Percentiles rank a stretch among this genome's conserved stretches.
These are phyloP conservation scores for Phalera bucephala DNA, from an alignment of 2,888 invertebrate species.

Conservation along the genomic window DNA sequence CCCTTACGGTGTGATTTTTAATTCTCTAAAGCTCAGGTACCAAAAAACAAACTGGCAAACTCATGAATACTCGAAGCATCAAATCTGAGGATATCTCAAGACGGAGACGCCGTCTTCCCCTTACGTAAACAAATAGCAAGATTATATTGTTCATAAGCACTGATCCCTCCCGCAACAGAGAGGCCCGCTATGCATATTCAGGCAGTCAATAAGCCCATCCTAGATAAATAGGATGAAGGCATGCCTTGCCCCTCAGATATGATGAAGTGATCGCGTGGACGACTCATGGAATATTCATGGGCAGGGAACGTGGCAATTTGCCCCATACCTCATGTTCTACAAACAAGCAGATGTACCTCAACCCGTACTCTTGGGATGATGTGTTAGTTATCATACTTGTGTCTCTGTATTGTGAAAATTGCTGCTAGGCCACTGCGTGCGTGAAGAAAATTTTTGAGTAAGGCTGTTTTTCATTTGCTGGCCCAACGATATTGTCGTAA, in stretches of 20 bases:
- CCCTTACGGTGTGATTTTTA: too few species aligned
- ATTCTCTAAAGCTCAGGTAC: too few species aligned
- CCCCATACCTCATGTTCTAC: constrained; percentile 48
- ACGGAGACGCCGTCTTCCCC: too few species aligned
- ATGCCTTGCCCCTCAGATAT: constrained; percentile 50
- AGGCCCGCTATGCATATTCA: constrained; percentile 48
- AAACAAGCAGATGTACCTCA: constrained; percentile 43
- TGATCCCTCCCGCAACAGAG: constrained; percentile 33
- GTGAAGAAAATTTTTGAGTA: too few species aligned
- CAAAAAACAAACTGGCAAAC: too few species aligned
- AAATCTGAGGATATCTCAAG: too few species aligned
- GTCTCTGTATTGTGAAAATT: constrained; percentile 7
- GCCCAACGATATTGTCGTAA: too few species aligned
- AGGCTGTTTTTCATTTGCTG: too few species aligned
- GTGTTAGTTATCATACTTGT: constrained; percentile 31
- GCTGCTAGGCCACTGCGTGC: too few species aligned
- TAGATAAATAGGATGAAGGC: constrained; percentile 53
- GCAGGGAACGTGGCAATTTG: constrained; percentile 64
- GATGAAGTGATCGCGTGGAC: constrained; percentile 65
- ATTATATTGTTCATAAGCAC: constrained; percentile 32
- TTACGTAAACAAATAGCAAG: constrained; percentile 20
- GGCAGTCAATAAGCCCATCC: constrained; percentile 42
- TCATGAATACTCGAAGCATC: too few species aligned
- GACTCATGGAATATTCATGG: constrained; percentile 73
- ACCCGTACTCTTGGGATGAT: constrained; percentile 37